Conservation (phyloP, 2,888 invertebrate species). For the Drosophila diplacantha region DNA sequence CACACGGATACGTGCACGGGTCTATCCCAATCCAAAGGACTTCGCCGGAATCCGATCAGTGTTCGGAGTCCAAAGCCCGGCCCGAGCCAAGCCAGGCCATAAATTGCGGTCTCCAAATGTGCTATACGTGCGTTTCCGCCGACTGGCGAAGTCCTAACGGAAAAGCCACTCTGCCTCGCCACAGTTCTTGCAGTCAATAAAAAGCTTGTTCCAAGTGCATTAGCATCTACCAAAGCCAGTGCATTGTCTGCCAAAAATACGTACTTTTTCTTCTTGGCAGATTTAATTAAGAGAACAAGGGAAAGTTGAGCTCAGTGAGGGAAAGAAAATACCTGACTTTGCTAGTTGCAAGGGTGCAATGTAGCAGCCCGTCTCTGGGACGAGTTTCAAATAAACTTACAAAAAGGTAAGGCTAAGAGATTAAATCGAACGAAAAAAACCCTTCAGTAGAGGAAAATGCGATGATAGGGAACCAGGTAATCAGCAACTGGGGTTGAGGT, state of each 20-base stretch:
- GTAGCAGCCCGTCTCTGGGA: constrained; percentile 18
- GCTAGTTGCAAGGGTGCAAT: constrained; percentile 16
- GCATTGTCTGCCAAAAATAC: constrained; percentile 26
- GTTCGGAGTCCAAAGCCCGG: constrained; percentile 1
- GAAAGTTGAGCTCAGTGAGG: constrained; percentile 4
- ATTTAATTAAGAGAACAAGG: constrained; percentile 55
- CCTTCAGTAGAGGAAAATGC: constrained; percentile 4
- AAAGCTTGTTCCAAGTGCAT: constrained; percentile 46
- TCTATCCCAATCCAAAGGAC: neutral
- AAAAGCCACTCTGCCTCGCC: constrained; percentile 22
- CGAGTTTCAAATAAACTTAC: constrained; percentile 44
- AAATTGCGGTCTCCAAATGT: constrained; percentile 53
- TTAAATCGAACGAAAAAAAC: neutral
- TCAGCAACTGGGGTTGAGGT: neutral
- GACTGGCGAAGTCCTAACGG: constrained; percentile 1
- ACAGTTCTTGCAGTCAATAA: constrained; percentile 37
- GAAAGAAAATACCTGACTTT: constrained; percentile 18
- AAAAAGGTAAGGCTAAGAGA: constrained; percentile 1
- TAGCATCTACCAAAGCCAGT: constrained; percentile 34
- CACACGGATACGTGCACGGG: constrained; percentile 18
- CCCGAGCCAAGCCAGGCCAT: constrained; percentile 21
- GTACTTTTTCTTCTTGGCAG: constrained; percentile 22
- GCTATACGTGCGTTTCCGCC: constrained; percentile 40
- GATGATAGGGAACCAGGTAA: constrained; percentile 4
- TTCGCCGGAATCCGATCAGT: neutral